Base-by-base conservation (phyloP, 2,888 invertebrate species). In the Mesorhabditis sp. region DNA sequence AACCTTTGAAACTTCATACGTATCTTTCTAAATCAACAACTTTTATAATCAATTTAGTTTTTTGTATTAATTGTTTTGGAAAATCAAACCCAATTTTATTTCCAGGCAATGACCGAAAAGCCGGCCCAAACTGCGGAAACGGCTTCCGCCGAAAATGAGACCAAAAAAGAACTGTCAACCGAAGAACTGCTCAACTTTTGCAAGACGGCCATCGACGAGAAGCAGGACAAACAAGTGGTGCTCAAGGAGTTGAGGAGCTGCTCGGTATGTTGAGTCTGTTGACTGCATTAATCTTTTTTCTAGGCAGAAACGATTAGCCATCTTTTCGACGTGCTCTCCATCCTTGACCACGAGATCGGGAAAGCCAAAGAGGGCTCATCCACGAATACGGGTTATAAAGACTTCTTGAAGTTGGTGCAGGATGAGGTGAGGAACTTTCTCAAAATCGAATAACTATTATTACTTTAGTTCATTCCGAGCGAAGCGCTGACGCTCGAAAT, bases 301-400 rank as follows among this genome's bases (percentile, higher is more conserved):
- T 50, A 50, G 58, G n/a, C 7, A 13, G 58, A 50, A 50, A 50
- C 58, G 7, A 10, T 50, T n/a, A 13, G 58, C 58, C 7, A 50
- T 10, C n/a, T 50, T 13, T 50, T 50, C 10, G 58, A 50, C n/a
- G n/a, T n/a, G n/a, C 7, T 50, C n/a, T 50, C 58, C 10, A 50
- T 50, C 58, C n/a, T 50, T n/a, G 58, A 50, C 58, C 58, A 50
- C 7, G 58, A n/a, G n/a, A 50, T 50, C 58, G n/a, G 58, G n/a
- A 50, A n/a, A 2, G 7, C 58, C 58, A n/a, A 50, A 50, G n/a
- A n/a, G n/a, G 7, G 58, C 58, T 10, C 7, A 50, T 50, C 58
- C 58, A 50, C 7, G 7, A 10, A 50, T 28, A 50, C 10, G 58
- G n/a, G 58, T 50, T 50, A 13, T 50, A 50, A 13, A 50, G 58